These are phyloP conservation scores for Lobophora halterata DNA, from an alignment of 2,888 invertebrate genomes.

Conservation along the genomic window DNA sequence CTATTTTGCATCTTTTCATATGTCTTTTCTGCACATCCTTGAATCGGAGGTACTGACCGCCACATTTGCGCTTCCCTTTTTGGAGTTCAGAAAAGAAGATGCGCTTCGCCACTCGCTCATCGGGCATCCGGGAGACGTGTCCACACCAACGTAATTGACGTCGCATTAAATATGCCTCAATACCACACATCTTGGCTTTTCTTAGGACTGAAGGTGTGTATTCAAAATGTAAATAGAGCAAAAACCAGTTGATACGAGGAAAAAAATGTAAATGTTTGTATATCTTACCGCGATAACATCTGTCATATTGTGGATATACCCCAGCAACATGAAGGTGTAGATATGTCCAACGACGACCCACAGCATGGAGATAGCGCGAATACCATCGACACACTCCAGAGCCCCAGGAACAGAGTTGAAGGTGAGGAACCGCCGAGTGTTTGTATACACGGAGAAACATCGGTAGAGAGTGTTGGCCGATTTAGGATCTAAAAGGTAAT, in stretches of 20 bases:
- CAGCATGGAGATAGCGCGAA: constrained; percentile 65
- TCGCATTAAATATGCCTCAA: constrained; percentile 3
- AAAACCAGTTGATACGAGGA: not conserved
- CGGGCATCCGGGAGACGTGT: constrained; percentile 17
- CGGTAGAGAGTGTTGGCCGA: constrained; percentile 34
- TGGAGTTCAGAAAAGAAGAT: constrained; percentile 18
- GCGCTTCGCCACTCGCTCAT: constrained; percentile 18
- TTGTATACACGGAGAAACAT: constrained; percentile 63
- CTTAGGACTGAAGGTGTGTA: too few relatives aligned
- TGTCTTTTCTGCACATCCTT: too few relatives aligned
- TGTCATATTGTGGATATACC: constrained; percentile 42
- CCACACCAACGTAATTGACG: constrained; percentile 6
- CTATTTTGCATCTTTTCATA: too few relatives aligned
- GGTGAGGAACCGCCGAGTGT: constrained; percentile 56
- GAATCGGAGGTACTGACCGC: constrained; percentile 12
- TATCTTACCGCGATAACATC: constrained; percentile 39
- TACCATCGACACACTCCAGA: constrained; percentile 65
- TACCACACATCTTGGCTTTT: not conserved
- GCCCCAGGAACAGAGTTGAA: constrained; percentile 48
- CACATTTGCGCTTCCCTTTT: constrained; percentile 11
- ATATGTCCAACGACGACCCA: constrained; percentile 71
- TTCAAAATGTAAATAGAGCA: too few relatives aligned
- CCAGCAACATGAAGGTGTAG: constrained; percentile 43
- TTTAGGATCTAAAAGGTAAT: constrained; percentile 38
- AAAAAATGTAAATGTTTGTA: not conserved